These are phyloP conservation scores for Thysanoteuthis rhombus DNA, from an alignment of 2,888 invertebrate species.

Conservation along the genomic window DNA sequence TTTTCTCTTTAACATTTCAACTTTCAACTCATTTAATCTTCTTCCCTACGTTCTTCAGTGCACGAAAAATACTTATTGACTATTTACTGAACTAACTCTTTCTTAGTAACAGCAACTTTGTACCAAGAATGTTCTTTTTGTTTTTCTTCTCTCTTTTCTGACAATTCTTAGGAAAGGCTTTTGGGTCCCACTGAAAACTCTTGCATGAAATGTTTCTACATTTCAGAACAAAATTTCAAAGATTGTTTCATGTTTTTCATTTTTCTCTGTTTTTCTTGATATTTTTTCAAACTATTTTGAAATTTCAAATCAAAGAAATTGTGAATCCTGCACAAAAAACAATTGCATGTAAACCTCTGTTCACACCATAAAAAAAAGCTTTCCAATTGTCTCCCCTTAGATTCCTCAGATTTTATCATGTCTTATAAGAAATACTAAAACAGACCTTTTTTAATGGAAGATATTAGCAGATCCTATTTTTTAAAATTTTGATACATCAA, in stretches of 20 bases:
- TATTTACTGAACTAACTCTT: neutral
- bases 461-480: no score
- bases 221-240: neutral
- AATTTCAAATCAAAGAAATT: neutral
- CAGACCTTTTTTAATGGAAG: no score
- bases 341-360: neutral
- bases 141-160: no score
- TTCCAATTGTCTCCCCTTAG: neutral
- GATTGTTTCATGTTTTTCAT: neutral
- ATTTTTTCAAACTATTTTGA: neutral
- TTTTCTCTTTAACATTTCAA: neutral
- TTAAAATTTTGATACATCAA: no score
- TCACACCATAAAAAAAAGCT: neutral
- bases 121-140: neutral
- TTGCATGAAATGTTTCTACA: neutral
- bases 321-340: neutral
- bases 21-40: neutral
- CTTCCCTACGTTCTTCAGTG: neutral
- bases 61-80: neutral
- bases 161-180: neutral
- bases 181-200: neutral
- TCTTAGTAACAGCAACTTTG: no score
- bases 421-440: no score
- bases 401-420: no score
- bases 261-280: neutral